Percentiles rank a stretch among this genome's conserved stretches.
phyloP scores from a whole-genome alignment of 2,888 invertebrate genomes.

The Sinelater perroti region DNA sequence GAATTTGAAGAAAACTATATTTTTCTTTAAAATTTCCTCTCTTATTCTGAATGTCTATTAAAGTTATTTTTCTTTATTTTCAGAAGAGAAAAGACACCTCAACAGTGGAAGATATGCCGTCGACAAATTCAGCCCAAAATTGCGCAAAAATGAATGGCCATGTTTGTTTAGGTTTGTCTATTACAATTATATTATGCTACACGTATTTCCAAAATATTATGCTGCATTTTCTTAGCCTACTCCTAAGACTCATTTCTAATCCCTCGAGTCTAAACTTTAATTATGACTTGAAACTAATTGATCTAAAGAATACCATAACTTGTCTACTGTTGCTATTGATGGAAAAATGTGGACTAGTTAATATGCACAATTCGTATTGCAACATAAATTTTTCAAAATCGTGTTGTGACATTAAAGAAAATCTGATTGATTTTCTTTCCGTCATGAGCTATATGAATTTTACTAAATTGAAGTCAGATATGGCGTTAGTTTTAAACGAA shows the following conservation, averaged over 20 bases:
- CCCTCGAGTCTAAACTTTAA: not conserved
- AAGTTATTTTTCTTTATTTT: conserved; percentile 39
- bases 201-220: conserved; percentile 23
- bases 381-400: not conserved
- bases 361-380: conserved; percentile 10
- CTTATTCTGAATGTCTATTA: not conserved
- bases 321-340: conserved; percentile 4
- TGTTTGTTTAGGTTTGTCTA: conserved; percentile 61
- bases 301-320: no score
- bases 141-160: conserved; percentile 56
- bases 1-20: no score
- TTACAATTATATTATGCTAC: conserved; percentile 52
- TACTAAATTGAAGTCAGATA: not conserved
- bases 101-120: conserved; percentile 50
- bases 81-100: conserved; percentile 57
- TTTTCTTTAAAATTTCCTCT: not conserved
- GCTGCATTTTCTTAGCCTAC: conserved; percentile 2
- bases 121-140: conserved; percentile 50
- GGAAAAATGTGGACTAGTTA: conserved; percentile 8
- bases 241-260: conserved; percentile 4
- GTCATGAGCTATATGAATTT: not conserved
- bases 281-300: not conserved
- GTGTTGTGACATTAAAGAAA: not conserved
- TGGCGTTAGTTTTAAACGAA: not conserved
- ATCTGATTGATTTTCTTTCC: not conserved